phyloP scores from a whole-genome alignment of 2,113 vertebrate species.

The Embiotoca jacksoni region DNA sequence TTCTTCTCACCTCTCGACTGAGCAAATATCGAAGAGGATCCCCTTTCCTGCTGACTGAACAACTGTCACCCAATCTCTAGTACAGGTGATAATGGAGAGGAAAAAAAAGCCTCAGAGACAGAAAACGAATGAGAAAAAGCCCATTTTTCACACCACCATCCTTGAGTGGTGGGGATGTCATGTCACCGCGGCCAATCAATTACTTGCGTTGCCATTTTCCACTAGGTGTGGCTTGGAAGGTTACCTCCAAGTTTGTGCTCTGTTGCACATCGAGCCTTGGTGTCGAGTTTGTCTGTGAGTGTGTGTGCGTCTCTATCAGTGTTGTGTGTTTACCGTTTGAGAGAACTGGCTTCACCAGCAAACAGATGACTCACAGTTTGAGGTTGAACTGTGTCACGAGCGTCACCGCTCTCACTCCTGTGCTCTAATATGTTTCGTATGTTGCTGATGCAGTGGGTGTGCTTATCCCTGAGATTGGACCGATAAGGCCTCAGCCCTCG shows the following conservation, averaged over 20 bases:
- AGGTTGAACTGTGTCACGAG: conserved; percentile 64
- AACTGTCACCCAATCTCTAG: conserved; percentile 68
- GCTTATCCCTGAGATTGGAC: conserved; percentile 58
- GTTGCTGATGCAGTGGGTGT: conserved; percentile 57
- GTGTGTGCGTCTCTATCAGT: conserved; percentile 11
- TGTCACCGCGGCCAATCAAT: conserved; percentile 75
- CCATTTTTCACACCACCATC: conserved; percentile 68
- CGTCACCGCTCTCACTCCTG: conserved; percentile 57
- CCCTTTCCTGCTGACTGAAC: conserved; percentile 72
- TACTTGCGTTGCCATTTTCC: conserved; percentile 60
- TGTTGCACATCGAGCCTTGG: conserved; percentile 16
- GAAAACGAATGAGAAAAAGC: conserved; percentile 61
- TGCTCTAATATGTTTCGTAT: conserved; percentile 55
- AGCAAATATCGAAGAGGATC: conserved; percentile 63
- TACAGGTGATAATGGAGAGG: conserved; percentile 77
- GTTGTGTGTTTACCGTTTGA: conserved; percentile 36
- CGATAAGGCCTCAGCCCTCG: conserved; percentile 59
- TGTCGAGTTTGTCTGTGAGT: background rate
- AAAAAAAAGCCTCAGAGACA: conserved; percentile 34
- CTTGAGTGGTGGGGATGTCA: conserved; percentile 42
- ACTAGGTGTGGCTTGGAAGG: conserved; percentile 40
- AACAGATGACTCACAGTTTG: conserved; percentile 74
- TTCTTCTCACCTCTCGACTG: conserved; percentile 58
- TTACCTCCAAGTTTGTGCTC: conserved; percentile 38
- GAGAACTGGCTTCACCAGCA: conserved; percentile 52